phyloP scores from a whole-genome alignment of 1,140 invertebrate genomes.

The Lepeophtheirus salmonis region DNA sequence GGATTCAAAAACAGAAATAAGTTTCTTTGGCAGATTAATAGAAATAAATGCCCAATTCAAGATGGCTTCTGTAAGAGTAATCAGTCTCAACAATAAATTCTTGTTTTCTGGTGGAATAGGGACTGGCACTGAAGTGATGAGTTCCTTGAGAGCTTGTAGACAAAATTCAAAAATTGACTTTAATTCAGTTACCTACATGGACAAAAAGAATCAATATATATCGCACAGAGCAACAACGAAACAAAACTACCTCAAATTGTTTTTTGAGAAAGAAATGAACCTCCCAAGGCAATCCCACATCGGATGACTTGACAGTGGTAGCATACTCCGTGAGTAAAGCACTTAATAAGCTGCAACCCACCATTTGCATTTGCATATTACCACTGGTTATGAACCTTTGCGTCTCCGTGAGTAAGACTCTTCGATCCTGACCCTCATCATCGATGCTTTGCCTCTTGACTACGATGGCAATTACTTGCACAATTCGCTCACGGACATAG shows the following conservation, averaged over 20 bases:
- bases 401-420: conserved; percentile 49
- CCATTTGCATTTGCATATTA: conserved; percentile 33
- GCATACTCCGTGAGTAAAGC: conserved; percentile 70
- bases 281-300: conserved; percentile 65
- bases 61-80: conserved; percentile 49
- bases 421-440: conserved; percentile 43
- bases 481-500: conserved; percentile 24
- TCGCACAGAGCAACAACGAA: neutral
- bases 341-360: conserved; percentile 59
- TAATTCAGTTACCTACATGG: conserved; percentile 40
- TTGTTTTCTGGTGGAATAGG: conserved; percentile 31
- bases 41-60: conserved; percentile 52
- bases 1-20: conserved; percentile 48
- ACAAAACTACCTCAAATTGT: conserved; percentile 45
- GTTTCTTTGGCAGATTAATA: conserved; percentile 40
- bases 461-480: conserved; percentile 55
- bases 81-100: conserved; percentile 39
- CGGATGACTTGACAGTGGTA: conserved; percentile 57
- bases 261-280: conserved; percentile 62
- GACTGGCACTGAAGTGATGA: conserved; percentile 33
- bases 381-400: conserved; percentile 44
- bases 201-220: no score
- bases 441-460: conserved; percentile 58
- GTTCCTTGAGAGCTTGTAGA: conserved; percentile 36
- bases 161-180: conserved; percentile 55